Evolutionary conservation across 1,140 invertebrate genomes (phyloP), one percentile per base, ranked within the genome.

Genomic region (Orussus abietinus): DNA sequence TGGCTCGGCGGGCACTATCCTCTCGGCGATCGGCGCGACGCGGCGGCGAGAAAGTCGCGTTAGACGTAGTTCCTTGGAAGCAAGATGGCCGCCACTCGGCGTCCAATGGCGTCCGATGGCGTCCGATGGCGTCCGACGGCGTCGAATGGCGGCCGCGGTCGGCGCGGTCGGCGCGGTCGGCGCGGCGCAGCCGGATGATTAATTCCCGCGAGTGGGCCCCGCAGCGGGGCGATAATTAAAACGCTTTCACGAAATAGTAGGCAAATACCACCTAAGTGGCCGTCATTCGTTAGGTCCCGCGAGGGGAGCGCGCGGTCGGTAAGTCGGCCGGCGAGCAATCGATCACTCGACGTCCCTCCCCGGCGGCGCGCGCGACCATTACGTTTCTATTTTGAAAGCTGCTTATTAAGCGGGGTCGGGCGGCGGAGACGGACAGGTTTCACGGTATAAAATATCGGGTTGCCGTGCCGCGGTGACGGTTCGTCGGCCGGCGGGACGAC

Each of bases 361-460:
- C 53, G 48, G 53, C 53, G 50, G 59, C 39, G 38, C 57, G 51
- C 60, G 55, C 30, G 55, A 59, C 70, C 70, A 71, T 73, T 72
- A 72, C 67, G 68, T 73, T 73, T 73, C 70, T 73, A 73, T 73
- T 72, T 73, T 73, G 70, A 73, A 73, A 72, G 70, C 69, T 69
- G 70, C 70, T 73, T 73, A 71, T 72, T 73, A 73, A 72, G 69
- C 69, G 59, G 61, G 62, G 62, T 59, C 59, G 61, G 55, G 59
- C 54, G 42, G 63, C 57, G 56, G 59, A 71, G 69, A 70, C 65
- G 64, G 71, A 69, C 71, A 72, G 71, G 66, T 74, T 72, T 70
- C 66, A 70, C 64, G 66, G 69, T 69, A 71, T 68, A 70, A 72
- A 71, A 70, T 71, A 72, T 70, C 68, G 66, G 64, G 66, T 70